Evolutionary conservation across 2,113 vertebrate genomes (phyloP).

Genomic region (Talpa occidentalis): DNA sequence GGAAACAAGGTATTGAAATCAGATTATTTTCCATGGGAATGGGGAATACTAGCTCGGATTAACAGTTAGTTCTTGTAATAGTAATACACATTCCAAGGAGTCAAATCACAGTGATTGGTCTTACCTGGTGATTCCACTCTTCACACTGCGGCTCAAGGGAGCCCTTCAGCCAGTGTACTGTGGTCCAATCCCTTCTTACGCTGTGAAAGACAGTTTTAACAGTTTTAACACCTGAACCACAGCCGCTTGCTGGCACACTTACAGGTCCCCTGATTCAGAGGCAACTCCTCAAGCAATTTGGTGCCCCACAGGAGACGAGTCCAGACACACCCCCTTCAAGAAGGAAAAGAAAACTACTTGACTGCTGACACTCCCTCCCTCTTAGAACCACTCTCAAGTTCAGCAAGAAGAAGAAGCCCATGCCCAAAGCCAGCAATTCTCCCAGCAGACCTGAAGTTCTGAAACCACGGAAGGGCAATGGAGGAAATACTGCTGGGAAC

Average conservation of each 20-base stretch:
- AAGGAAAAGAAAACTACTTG: slow-evolving; percentile 55
- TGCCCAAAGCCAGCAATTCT: neutral
- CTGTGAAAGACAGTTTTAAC: neutral
- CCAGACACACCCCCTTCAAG: slow-evolving; percentile 55
- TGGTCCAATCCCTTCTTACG: neutral
- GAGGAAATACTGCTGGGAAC: neutral
- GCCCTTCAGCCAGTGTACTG: neutral
- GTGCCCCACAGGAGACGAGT: neutral
- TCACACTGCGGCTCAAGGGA: neutral
- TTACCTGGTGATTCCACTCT: slow-evolving; percentile 67
- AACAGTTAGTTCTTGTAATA: neutral
- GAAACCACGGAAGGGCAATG: neutral
- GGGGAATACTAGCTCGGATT: neutral
- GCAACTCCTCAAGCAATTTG: neutral
- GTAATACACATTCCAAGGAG: neutral
- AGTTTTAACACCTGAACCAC: neutral
- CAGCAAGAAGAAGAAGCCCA: slow-evolving; percentile 8
- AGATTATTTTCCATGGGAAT: neutral
- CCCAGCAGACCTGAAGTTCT: neutral
- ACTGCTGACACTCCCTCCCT: neutral
- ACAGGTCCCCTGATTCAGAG: neutral
- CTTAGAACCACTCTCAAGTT: neutral
- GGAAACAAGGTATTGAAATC: slow-evolving; percentile 25
- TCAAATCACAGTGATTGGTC: neutral
- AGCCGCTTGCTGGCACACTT: neutral